Percentiles rank a stretch among this genome's conserved stretches.
Conservation (phyloP, 2,113 vertebrate species). For the Eulemur rufifrons region DNA sequence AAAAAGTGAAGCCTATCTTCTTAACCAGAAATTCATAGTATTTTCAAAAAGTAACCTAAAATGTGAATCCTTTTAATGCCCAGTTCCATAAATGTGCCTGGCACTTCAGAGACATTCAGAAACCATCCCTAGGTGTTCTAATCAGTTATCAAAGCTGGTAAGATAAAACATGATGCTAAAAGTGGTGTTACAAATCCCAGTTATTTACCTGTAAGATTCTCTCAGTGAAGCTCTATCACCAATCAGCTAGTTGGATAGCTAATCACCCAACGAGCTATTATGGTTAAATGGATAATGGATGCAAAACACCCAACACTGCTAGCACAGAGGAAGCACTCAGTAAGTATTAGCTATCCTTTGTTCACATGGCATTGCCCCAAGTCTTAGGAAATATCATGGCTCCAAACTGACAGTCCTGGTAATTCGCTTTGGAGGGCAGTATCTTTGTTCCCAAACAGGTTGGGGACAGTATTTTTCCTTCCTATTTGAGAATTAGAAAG, state of each 20-base stretch:
- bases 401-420: neutral
- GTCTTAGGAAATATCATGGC: neutral
- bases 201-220: slow-evolving; percentile 37
- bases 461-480: neutral
- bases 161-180: slow-evolving; percentile 35
- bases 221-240: slow-evolving; percentile 25
- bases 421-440: neutral
- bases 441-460: neutral
- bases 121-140: slow-evolving; percentile 24
- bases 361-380: neutral
- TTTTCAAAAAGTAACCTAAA: slow-evolving; percentile 32
- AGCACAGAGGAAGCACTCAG: neutral
- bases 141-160: slow-evolving; percentile 37
- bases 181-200: slow-evolving; percentile 24
- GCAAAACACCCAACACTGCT: neutral
- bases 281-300: slow-evolving; percentile 1
- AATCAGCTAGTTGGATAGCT: no score
- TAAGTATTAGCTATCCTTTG: neutral
- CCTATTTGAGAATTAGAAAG: slow-evolving; percentile 30
- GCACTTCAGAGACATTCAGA: slow-evolving; percentile 23
- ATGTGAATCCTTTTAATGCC: slow-evolving; percentile 55
- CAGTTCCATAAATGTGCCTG: slow-evolving; percentile 32
- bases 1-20: slow-evolving; percentile 36
- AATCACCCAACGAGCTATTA: neutral
- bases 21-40: slow-evolving; percentile 31